A percentile compares a stretch with the other conserved stretches of the same genome.
phyloP scores from a whole-genome alignment of 2,113 vertebrate species.

The Trochalopteron elliotii region DNA sequence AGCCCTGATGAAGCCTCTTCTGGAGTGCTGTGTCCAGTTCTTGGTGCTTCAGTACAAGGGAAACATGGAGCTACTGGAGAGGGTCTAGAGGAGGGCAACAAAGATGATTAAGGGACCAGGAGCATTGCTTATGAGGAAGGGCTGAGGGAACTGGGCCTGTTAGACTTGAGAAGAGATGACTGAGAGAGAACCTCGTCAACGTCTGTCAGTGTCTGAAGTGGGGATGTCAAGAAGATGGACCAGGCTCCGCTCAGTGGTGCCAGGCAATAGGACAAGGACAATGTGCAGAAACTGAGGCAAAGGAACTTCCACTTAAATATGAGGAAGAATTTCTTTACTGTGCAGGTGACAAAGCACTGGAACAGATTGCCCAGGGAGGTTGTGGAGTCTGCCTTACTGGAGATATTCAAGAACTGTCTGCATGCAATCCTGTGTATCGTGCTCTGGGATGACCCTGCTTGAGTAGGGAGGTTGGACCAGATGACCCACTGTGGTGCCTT shows the following conservation, averaged over 20 bases:
- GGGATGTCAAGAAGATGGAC: not conserved
- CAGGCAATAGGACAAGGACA: not conserved
- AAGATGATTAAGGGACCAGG: not conserved
- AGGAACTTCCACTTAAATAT: not conserved
- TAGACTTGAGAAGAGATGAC: not conserved
- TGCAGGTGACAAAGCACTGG: fast-evolving
- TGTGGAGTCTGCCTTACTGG: not conserved
- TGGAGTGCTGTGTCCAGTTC: not conserved
- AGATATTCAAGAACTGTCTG: not conserved
- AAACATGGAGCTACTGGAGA: not conserved
- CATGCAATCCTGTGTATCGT: too few species aligned
- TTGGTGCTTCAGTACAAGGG: not conserved
- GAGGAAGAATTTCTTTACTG: not conserved
- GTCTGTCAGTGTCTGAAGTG: not conserved
- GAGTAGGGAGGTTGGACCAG: not conserved
- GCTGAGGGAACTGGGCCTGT: not conserved
- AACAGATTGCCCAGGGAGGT: not conserved
- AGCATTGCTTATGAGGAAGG: not conserved
- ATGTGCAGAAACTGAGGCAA: not conserved
- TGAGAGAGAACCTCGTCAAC: not conserved
- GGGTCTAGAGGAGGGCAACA: not conserved
- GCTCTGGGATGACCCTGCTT: not conserved
- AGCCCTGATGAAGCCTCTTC: not conserved
- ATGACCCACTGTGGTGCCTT: not conserved
- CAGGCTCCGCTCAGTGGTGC: not conserved